Evolutionary conservation across 2,888 invertebrate genomes (phyloP).

Genomic region (Isoperla grammatica): DNA sequence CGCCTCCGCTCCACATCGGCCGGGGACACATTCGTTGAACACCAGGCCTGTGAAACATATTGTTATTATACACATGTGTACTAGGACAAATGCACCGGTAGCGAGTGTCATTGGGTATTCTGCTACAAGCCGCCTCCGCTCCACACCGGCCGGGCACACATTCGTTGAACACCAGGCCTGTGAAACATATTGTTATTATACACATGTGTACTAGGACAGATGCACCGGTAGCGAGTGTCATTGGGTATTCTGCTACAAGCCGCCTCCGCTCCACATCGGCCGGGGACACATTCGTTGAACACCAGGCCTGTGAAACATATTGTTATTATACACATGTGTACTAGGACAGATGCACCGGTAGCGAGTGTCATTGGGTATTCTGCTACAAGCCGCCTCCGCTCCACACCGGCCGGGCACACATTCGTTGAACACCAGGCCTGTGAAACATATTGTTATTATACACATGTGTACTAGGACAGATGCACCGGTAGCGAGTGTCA

Average conservation of each 20-base stretch:
- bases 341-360: constrained; percentile 62
- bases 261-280: constrained; percentile 57
- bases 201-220: no score
- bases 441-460: no score
- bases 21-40: constrained; percentile 35
- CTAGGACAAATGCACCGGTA: constrained; percentile 62
- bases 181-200: no score
- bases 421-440: constrained; percentile 4
- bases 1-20: constrained; percentile 57
- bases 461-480: no score
- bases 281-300: constrained; percentile 35
- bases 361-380: constrained; percentile 45
- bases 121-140: constrained; percentile 57
- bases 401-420: constrained; percentile 50
- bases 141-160: constrained; percentile 50
- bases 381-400: constrained; percentile 57
- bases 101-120: constrained; percentile 45
- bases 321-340: no score
- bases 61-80: no score
- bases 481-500: constrained; percentile 52
- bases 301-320: constrained; percentile 3
- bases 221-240: constrained; percentile 52
- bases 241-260: constrained; percentile 53
- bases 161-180: constrained; percentile 4
- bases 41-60: not conserved